These are phyloP conservation scores for Meta bourneti DNA, from an alignment of 2,888 invertebrate genomes.

Conservation along the genomic window DNA sequence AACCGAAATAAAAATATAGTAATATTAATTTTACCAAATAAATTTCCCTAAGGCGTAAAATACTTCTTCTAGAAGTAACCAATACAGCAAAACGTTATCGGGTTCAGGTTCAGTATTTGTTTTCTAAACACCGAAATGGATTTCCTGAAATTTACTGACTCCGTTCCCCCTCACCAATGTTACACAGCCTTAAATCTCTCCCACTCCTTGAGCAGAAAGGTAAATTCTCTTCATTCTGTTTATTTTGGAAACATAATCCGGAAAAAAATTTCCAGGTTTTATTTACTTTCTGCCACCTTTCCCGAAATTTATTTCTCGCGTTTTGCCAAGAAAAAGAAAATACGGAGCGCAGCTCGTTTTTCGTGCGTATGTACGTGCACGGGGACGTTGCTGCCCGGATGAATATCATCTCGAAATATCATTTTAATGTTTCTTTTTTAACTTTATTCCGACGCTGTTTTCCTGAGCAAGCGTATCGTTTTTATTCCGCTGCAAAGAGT, in stretches of 20 bases:
- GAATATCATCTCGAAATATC: constrained; percentile 6
- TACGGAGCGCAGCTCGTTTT: not conserved
- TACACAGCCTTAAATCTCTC: not conserved
- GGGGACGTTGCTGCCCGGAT: not conserved
- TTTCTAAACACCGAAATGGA: not conserved
- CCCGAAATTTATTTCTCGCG: constrained; percentile 12
- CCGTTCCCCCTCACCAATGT: not conserved
- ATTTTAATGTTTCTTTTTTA: constrained; percentile 1
- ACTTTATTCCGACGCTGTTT: not conserved
- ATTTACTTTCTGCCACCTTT: constrained; percentile 7
- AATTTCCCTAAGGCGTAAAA: not conserved
- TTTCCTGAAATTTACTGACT: not conserved
- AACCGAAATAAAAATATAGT: too few species aligned
- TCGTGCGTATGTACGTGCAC: not conserved
- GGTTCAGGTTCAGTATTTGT: not conserved
- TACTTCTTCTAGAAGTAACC: not conserved
- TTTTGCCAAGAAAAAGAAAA: not conserved
- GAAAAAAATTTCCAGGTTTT: not conserved
- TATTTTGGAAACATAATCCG: constrained; percentile 6
- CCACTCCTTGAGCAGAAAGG: constrained; percentile 3
- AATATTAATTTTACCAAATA: not conserved
- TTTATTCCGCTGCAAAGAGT: not conserved
- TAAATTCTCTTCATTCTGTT: not conserved
- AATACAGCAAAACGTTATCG: not conserved
- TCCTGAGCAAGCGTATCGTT: not conserved